Evolutionary conservation across 2,797 vertebrate species (phyloP), one percentile per base, ranked within the genome.

Genomic region (Falco naumanni): DNA sequence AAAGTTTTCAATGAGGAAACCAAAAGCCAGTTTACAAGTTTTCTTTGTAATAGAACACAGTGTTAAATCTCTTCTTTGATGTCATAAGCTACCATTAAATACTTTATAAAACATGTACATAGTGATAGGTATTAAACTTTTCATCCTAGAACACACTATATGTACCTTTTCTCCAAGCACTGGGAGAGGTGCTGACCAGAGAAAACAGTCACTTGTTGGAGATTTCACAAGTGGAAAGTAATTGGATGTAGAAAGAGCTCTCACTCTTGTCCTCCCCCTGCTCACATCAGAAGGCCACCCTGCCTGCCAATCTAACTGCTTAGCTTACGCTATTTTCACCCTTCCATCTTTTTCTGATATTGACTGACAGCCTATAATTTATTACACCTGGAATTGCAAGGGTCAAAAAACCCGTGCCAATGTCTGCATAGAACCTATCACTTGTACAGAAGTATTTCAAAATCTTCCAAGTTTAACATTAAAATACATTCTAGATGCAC

Each of bases 311-410:
- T 48, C 69, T 60, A 11, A 56, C 69, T 84, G 48, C 74, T 72
- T 50, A 71, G 50, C 37, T 91, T 29, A 53, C 33, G 24, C 69
- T 96, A 60, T 86, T 93, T 91, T 92, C 94, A 90, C 31, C 47
- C 47, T 89, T 87, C 45, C 54, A 71, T 71, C 76, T 91, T 69
- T 25, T 45, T 33, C 75, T 70, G 54, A 64, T 93, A 80, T 68
- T 68, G 68, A 64, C 84, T 94, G 78, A 65, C 81, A 95, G 69
- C 53, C 84, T 90, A 34, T 93, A 66, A 84, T 57, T 90, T 93
- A 61, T 93, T 91, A 81, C 85, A 95, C 54, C 72, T 95, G 74
- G 66, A 94, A 74, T 31, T 74, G 56, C 83, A 41, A 66, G 47
- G 72, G 65, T 63, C 75, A 84, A 74, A 89, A 57, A 95, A 90